Conservation (phyloP, 2,113 vertebrate species). For the Pungitius pungitius region DNA sequence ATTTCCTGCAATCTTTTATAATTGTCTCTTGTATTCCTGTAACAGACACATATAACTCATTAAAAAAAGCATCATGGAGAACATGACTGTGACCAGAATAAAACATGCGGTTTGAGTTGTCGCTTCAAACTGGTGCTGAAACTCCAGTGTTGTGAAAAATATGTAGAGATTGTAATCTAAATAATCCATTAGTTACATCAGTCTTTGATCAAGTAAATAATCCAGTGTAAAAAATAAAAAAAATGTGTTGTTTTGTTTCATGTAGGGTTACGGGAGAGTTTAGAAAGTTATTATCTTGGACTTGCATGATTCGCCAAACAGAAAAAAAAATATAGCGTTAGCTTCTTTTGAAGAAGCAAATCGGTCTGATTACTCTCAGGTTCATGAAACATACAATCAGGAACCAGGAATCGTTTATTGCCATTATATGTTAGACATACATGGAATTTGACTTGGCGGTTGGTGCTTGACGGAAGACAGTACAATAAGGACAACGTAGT, state of each 20-base stretch:
- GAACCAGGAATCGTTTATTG: no score
- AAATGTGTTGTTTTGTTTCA: neutral
- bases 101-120: neutral
- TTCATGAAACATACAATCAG: neutral
- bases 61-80: neutral
- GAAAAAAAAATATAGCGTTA: neutral
- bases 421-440: no score
- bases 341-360: neutral
- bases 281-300: neutral
- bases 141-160: neutral
- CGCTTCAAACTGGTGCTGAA: no score
- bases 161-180: neutral
- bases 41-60: conserved; percentile 14
- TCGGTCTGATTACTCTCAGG: neutral
- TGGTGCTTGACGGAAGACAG: no score
- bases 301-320: neutral
- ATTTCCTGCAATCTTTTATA: conserved; percentile 78
- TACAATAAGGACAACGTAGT: no score
- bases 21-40: conserved; percentile 80
- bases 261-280: neutral
- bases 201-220: neutral
- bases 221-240: neutral
- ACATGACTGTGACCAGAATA: neutral
- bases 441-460: no score
- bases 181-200: neutral